Evolutionary conservation across 2,797 vertebrate species (phyloP).

Genomic region (Sarcophilus harrisii): DNA sequence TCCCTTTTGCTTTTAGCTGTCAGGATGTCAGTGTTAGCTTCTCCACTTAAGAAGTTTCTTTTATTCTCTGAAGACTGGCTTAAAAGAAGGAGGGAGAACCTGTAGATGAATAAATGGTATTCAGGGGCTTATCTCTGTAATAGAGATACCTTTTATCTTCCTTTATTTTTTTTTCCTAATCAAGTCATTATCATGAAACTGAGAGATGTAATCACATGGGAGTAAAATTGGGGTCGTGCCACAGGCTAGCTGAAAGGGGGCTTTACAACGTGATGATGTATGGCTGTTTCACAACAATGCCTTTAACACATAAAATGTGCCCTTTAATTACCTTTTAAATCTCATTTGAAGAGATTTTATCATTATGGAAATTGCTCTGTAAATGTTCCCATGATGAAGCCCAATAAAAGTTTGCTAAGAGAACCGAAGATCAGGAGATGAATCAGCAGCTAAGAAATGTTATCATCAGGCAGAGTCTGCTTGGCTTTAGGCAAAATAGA

Average conservation of each 20-base stretch:
- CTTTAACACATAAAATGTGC: slow-evolving; percentile 78
- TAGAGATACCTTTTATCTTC: slow-evolving; percentile 81
- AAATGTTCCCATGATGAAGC: slow-evolving; percentile 87
- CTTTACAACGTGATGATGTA: slow-evolving; percentile 83
- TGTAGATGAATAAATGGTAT: slow-evolving; percentile 79
- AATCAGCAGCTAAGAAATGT: slow-evolving; percentile 65
- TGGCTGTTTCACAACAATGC: slow-evolving; percentile 75
- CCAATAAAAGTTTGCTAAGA: slow-evolving; percentile 77
- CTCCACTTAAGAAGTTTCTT: slow-evolving; percentile 65
- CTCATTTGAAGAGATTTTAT: slow-evolving; percentile 82
- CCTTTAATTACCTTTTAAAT: slow-evolving; percentile 86
- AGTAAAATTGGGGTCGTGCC: slow-evolving; percentile 85
- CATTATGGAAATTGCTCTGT: slow-evolving; percentile 86
- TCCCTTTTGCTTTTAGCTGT: slow-evolving; percentile 69
- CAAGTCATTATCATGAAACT: slow-evolving; percentile 85
- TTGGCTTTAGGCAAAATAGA: slow-evolving; percentile 41
- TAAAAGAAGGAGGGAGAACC: slow-evolving; percentile 47
- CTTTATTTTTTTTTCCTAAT: slow-evolving; percentile 76
- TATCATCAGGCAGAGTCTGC: slow-evolving; percentile 30
- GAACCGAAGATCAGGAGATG: slow-evolving; percentile 63
- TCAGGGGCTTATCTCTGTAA: slow-evolving; percentile 83
- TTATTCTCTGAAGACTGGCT: slow-evolving; percentile 71
- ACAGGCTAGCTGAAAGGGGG: slow-evolving; percentile 79
- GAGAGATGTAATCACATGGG: slow-evolving; percentile 83
- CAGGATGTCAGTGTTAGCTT: slow-evolving; percentile 56